Evolutionary conservation across 2,888 invertebrate genomes (phyloP).

Genomic region (Pteria penguin): DNA sequence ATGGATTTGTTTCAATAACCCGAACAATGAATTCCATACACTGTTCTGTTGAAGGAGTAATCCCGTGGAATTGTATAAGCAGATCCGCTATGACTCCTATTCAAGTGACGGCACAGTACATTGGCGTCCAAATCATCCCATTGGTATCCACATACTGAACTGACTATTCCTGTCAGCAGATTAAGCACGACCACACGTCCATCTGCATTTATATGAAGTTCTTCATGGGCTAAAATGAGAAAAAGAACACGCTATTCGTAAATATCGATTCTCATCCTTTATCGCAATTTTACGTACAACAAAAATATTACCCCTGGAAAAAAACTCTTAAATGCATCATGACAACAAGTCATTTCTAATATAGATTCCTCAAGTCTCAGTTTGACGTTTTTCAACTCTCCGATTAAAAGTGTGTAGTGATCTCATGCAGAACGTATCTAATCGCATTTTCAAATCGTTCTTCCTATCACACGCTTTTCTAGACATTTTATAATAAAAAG

Average conservation of each 20-base stretch:
- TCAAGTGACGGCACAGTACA: conserved; percentile 19
- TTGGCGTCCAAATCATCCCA: conserved; percentile 22
- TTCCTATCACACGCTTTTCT: no score
- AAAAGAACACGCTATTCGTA: no score
- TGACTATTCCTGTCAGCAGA: neutral
- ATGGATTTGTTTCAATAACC: neutral
- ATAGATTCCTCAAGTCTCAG: no score
- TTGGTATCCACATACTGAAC: conserved; percentile 10
- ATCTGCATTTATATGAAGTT: neutral
- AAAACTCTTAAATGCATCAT: no score
- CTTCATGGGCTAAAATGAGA: neutral
- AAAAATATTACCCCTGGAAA: no score
- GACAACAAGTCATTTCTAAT: no score
- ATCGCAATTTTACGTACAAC: neutral
- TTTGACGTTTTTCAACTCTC: no score
- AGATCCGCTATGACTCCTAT: neutral
- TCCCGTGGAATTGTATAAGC: neutral
- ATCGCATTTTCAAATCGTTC: no score
- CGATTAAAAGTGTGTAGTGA: no score
- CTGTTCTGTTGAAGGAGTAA: neutral
- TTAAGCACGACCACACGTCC: neutral
- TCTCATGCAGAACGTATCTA: no score
- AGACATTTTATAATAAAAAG: no score
- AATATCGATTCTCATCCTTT: neutral
- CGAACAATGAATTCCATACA: neutral